phyloP scores from a whole-genome alignment of 1,140 invertebrate species.

The Prorops nasuta region DNA sequence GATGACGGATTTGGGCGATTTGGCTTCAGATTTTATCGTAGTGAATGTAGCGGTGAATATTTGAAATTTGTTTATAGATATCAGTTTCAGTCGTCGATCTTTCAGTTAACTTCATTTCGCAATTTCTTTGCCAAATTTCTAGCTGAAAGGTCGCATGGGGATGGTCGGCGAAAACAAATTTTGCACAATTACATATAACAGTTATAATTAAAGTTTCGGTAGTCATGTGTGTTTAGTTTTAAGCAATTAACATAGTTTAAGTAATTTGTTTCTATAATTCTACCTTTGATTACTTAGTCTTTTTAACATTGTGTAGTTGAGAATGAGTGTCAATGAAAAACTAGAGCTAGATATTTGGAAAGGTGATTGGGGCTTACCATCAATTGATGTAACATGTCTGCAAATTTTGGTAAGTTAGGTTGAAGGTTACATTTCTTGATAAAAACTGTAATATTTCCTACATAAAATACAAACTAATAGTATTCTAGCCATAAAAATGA shows the following conservation, averaged over 20 bases:
- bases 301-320: neutral
- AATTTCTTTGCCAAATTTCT: too few relatives aligned
- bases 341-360: conserved; percentile 72
- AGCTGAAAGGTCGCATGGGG: too few relatives aligned
- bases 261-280: neutral
- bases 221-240: neutral
- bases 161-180: too few relatives aligned
- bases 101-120: neutral
- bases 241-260: neutral
- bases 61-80: neutral
- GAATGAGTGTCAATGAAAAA: conserved; percentile 4
- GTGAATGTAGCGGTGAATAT: neutral
- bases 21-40: too few relatives aligned
- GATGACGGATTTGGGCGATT: too few relatives aligned
- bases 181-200: neutral
- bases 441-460: conserved; percentile 18
- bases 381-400: conserved; percentile 76
- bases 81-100: neutral
- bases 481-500: too few relatives aligned
- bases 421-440: conserved; percentile 6
- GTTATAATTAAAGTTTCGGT: neutral
- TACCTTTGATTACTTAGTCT: neutral
- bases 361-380: conserved; percentile 81
- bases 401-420: conserved; percentile 69
- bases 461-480: conserved; percentile 22